phyloP scores from a whole-genome alignment of 2,888 invertebrate species.

The Drosophila cracens region DNA sequence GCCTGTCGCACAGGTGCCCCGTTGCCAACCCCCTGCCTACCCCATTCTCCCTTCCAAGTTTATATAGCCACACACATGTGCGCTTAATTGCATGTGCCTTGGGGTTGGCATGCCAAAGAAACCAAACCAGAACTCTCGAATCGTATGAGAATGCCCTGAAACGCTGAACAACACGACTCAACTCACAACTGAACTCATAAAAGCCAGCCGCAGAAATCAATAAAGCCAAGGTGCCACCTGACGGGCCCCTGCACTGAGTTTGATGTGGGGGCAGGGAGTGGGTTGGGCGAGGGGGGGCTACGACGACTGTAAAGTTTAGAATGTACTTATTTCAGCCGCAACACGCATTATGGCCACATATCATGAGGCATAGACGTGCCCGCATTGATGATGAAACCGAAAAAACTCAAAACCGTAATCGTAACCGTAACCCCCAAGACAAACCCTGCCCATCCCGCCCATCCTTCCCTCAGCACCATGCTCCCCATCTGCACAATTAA shows the following conservation, averaged over 20 bases:
- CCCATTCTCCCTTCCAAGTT: not conserved
- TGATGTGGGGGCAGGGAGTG: not conserved
- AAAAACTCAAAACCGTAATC: conserved; percentile 15
- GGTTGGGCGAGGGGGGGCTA: not conserved
- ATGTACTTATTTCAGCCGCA: conserved; percentile 69
- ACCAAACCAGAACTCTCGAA: conserved; percentile 28
- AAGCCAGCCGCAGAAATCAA: conserved; percentile 81
- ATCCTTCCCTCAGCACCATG: not conserved
- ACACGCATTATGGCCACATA: conserved; percentile 76
- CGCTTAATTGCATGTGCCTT: conserved; percentile 81
- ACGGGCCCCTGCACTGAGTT: conserved; percentile 1
- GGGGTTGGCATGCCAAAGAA: conserved; percentile 57
- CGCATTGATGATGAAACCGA: conserved; percentile 55
- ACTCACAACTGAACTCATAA: conserved; percentile 65
- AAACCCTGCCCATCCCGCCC: not conserved
- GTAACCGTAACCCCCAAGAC: conserved; percentile 12
- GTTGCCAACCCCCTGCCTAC: not conserved
- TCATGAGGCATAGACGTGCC: conserved; percentile 63
- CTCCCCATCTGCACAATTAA: conserved; percentile 57
- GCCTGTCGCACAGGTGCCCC: conserved; percentile 70
- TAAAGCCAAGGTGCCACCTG: conserved; percentile 81
- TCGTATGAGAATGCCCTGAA: conserved; percentile 15
- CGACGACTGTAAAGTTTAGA: conserved; percentile 60
- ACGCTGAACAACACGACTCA: conserved; percentile 29
- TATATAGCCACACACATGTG: conserved; percentile 73